These are phyloP conservation scores for Elephas maximus DNA, from an alignment of 2,113 vertebrate species.

Conservation along the genomic window DNA sequence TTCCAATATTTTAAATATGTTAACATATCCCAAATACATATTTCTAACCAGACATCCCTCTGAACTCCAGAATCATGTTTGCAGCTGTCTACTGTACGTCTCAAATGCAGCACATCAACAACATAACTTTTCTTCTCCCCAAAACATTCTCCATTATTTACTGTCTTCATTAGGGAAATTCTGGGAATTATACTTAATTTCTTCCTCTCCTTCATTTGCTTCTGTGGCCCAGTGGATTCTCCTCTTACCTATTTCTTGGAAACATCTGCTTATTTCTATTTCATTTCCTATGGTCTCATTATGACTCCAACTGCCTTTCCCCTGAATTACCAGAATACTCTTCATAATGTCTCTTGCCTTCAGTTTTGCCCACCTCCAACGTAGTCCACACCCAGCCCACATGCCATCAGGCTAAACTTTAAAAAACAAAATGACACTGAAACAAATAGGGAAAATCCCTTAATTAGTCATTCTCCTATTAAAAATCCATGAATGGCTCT, in stretches of 20 bases:
- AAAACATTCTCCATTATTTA: not conserved
- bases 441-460: not conserved
- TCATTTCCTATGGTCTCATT: not conserved
- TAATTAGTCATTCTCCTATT: not conserved
- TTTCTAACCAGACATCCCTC: not conserved
- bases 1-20: not conserved
- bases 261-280: not conserved
- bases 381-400: not conserved
- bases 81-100: not conserved
- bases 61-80: slow-evolving; percentile 20
- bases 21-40: not conserved
- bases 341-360: not conserved
- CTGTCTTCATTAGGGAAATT: not conserved
- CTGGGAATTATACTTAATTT: not conserved
- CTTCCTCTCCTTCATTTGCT: not conserved
- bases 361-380: not conserved
- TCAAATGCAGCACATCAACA: not conserved
- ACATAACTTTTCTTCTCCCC: not conserved
- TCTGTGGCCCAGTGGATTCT: not conserved
- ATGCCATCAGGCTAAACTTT: not conserved
- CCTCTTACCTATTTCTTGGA: not conserved
- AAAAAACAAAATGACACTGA: not conserved
- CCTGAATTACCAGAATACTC: not conserved
- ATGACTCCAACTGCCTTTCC: not conserved
- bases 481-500: not conserved